phyloP scores from a whole-genome alignment of 2,888 invertebrate species.

The Hypomecis atomaria region DNA sequence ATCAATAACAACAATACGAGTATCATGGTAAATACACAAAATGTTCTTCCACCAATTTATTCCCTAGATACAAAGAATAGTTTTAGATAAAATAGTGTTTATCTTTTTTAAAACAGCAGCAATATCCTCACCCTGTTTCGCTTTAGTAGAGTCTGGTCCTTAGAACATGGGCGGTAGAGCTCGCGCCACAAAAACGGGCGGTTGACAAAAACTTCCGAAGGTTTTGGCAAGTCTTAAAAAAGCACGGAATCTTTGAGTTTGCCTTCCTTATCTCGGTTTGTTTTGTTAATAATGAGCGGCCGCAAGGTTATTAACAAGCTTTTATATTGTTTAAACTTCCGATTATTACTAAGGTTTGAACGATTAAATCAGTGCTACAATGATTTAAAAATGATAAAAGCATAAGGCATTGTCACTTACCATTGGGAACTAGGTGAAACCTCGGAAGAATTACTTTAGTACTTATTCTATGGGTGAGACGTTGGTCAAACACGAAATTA shows the following conservation, averaged over 20 bases:
- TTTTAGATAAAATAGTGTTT: too few relatives aligned
- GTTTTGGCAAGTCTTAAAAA: conserved; percentile 69
- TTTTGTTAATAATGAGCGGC: conserved; percentile 74
- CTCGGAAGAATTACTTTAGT: too few relatives aligned
- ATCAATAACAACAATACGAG: too few relatives aligned
- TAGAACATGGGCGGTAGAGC: conserved; percentile 77
- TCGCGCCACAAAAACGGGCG: conserved; percentile 68
- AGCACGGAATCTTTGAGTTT: conserved; percentile 57
- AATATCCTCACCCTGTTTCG: too few relatives aligned
- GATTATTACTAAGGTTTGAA: neutral
- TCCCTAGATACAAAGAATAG: too few relatives aligned
- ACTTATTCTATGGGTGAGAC: too few relatives aligned
- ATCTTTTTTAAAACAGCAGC: too few relatives aligned
- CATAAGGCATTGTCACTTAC: too few relatives aligned
- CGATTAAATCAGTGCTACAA: conserved; percentile 31
- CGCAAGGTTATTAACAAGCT: conserved; percentile 70
- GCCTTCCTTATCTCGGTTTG: conserved; percentile 73
- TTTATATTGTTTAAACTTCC: conserved; percentile 46
- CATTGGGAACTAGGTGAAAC: too few relatives aligned
- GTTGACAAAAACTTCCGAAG: conserved; percentile 58
- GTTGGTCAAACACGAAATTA: too few relatives aligned
- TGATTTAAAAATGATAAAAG: neutral
- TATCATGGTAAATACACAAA: too few relatives aligned
- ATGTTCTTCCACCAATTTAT: too few relatives aligned
- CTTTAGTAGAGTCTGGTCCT: conserved; percentile 31